Evolutionary conservation across 2,797 vertebrate genomes (phyloP).

Genomic region (Agapornis canus): DNA sequence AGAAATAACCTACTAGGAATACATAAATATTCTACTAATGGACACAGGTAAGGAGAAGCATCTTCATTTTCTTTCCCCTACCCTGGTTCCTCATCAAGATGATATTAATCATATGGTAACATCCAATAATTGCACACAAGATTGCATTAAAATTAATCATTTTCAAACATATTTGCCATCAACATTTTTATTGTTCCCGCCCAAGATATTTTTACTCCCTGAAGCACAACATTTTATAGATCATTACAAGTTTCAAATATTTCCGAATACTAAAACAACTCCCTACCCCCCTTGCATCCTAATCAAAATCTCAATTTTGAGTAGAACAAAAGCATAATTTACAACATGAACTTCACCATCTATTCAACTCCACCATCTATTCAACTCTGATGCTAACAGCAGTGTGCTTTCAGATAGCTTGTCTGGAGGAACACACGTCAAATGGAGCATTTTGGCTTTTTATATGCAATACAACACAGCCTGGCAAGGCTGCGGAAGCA

Average conservation of each 20-base stretch:
- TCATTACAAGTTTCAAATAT: neutral
- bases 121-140: neutral
- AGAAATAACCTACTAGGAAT: neutral
- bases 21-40: neutral
- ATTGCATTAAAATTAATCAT: neutral
- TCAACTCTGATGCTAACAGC: neutral
- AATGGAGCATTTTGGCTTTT: neutral
- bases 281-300: neutral
- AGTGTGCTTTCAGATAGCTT: neutral
- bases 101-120: neutral
- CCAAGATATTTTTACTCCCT: neutral
- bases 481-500: neutral
- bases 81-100: neutral
- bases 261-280: neutral
- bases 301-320: neutral
- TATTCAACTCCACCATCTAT: neutral
- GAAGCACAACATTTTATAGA: neutral
- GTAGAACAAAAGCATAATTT: neutral
- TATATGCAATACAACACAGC: neutral
- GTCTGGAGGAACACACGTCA: neutral
- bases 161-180: neutral
- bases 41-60: neutral
- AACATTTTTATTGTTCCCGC: neutral
- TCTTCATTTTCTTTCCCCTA: neutral
- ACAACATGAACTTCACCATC: neutral